Evolutionary conservation across 2,113 vertebrate genomes (phyloP), one percentile per base, ranked within the genome.

Genomic region (Podilymbus podiceps): DNA sequence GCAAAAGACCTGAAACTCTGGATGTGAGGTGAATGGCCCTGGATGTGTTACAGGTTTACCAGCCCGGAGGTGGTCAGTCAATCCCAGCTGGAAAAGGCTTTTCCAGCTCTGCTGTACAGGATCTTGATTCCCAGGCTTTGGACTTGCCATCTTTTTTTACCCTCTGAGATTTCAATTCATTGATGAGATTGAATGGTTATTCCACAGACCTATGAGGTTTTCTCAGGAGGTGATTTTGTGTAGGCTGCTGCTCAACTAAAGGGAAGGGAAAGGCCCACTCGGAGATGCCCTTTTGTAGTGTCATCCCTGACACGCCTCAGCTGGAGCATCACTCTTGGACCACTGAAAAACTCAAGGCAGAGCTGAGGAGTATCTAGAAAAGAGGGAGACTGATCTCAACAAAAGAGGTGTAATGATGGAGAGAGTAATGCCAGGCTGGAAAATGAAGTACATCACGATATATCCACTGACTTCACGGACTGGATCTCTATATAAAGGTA

Each of bases 281-380:
- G 74, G 38, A 53, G 46, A n/a, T 67, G 16, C 11, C 64, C 58
- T 78, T 50, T 22, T 38, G 18, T 33, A 35, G 19, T 64, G 72
- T 49, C 15, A 33, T 23, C 44, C 66, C 47, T 46, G 23, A 27
- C 15, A 19, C 35, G 27, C 31, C 25, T 66, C 49, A 56, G 44
- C 24, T 0, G 0, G 6, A 47, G 6, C 42, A 42, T 62, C 9
- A 27, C 12, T 13, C 30, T 60, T n/a, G 28, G 49, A 27, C 27
- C 21, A 73, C 23, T 30, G 44, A 38, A 50, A n/a, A 52, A 52
- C 46, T 46, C 23, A 46, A 53, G 33, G 28, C 31, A 72, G 22
- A 58, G 31, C 42, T 58, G 31, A 78, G 42, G 31, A 74, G 6
- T 30, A 33, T 16, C 44, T 44, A 38, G 19, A 55, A 69, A 50